These are phyloP conservation scores for Hyppa rectilinea DNA, from an alignment of 2,888 invertebrate genomes.

Conservation along the genomic window DNA sequence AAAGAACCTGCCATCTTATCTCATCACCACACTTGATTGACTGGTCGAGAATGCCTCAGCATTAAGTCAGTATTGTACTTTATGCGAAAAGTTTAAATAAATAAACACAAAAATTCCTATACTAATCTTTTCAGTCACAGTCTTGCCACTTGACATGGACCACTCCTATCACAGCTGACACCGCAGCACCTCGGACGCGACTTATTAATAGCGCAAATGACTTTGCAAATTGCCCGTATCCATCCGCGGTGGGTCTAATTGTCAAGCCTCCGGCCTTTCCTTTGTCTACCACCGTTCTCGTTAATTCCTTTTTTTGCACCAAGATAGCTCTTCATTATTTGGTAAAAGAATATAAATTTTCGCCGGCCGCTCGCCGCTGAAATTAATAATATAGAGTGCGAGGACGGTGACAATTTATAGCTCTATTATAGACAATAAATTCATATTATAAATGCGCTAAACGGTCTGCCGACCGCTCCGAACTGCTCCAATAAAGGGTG, in stretches of 20 bases:
- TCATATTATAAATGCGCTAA: slow-evolving; percentile 77
- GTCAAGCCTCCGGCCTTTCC: slow-evolving; percentile 68
- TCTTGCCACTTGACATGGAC: slow-evolving; percentile 22
- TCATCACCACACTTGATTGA: too few relatives aligned
- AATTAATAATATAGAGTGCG: slow-evolving; percentile 81
- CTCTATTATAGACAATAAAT: slow-evolving; percentile 82
- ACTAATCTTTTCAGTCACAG: not conserved
- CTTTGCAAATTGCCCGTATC: slow-evolving; percentile 78
- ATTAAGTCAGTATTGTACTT: too few relatives aligned
- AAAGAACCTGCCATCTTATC: too few relatives aligned
- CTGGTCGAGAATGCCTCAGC: too few relatives aligned
- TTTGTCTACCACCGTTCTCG: slow-evolving; percentile 75
- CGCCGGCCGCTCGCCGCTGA: slow-evolving; percentile 68
- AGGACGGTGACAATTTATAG: slow-evolving; percentile 77
- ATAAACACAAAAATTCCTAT: too few relatives aligned
- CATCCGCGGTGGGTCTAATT: slow-evolving; percentile 72
- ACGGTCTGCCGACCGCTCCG: slow-evolving; percentile 55
- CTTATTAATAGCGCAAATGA: slow-evolving; percentile 80
- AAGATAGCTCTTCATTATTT: slow-evolving; percentile 81
- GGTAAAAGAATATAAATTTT: slow-evolving; percentile 79
- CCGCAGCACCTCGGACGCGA: slow-evolving; percentile 62
- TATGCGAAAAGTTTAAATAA: too few relatives aligned
- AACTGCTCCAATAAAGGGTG: slow-evolving; percentile 50
- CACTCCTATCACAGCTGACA: slow-evolving; percentile 64
- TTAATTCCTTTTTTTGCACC: slow-evolving; percentile 70